phyloP scores from a whole-genome alignment of 2,797 vertebrate genomes.

The Sebastes hopkinsi region DNA sequence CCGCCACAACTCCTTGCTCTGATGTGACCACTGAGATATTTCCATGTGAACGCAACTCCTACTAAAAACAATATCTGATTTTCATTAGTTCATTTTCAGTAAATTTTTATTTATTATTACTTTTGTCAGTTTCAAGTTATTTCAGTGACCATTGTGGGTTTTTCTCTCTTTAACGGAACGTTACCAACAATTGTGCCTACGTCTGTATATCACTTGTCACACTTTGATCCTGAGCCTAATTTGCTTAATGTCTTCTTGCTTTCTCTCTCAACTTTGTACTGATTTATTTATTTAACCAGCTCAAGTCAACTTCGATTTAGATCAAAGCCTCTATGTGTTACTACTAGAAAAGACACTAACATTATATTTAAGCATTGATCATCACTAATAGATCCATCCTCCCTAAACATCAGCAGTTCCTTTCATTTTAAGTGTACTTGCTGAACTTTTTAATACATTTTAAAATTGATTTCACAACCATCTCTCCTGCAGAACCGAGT shows the following conservation, averaged over 20 bases:
- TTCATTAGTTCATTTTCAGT: too few species aligned
- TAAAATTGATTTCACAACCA: neutral
- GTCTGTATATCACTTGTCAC: neutral
- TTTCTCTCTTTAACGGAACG: too few species aligned
- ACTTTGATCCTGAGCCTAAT: neutral
- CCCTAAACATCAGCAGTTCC: neutral
- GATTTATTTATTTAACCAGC: neutral
- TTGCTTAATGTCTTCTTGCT: neutral
- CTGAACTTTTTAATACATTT: neutral
- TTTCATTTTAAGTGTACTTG: neutral
- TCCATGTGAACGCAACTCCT: too few species aligned
- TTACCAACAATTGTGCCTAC: too few species aligned
- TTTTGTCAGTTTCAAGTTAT: too few species aligned
- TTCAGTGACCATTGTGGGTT: too few species aligned
- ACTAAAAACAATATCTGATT: too few species aligned
- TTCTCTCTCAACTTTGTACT: neutral
- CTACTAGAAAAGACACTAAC: neutral
- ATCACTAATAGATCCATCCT: neutral
- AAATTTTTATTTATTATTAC: too few species aligned
- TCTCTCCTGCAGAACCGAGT: slow-evolving; percentile 66
- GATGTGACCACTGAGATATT: too few species aligned
- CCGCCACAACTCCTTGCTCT: too few species aligned
- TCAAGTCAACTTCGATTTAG: neutral
- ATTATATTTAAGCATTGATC: neutral
- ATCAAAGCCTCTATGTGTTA: neutral